Evolutionary conservation across 2,113 vertebrate genomes (phyloP).

Genomic region (Recurvirostra avosetta): DNA sequence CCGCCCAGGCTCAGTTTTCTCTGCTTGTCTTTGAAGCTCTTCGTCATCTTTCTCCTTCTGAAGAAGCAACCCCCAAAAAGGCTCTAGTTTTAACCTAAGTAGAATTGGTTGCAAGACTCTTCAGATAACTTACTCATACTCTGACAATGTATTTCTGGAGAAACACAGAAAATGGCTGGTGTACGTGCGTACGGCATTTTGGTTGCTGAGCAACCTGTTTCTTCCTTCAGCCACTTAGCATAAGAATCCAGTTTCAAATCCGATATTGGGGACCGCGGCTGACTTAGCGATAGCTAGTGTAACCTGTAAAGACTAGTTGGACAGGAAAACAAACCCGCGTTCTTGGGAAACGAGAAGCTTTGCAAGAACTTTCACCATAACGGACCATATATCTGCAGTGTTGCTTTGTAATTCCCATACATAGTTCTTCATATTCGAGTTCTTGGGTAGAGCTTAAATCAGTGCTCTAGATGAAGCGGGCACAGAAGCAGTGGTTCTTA

Average conservation of each 20-base stretch:
- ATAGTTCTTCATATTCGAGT: background rate
- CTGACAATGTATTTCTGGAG: background rate
- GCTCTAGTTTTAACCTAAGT: background rate
- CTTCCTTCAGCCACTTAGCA: background rate
- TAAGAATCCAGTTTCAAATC: background rate
- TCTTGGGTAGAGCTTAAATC: constrained; percentile 8
- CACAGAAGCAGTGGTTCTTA: constrained; percentile 30
- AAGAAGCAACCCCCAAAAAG: background rate
- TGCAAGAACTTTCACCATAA: background rate
- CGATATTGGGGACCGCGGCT: background rate
- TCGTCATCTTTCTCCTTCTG: background rate
- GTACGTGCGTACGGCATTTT: background rate
- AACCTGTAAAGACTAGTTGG: background rate
- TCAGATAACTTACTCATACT: background rate
- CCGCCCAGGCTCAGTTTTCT: background rate
- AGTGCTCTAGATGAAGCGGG: background rate
- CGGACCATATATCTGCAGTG: background rate
- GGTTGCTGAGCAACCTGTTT: constrained; percentile 47
- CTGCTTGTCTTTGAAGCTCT: background rate
- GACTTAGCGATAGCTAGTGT: background rate
- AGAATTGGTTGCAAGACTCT: background rate
- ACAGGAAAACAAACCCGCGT: background rate
- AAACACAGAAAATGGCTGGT: background rate
- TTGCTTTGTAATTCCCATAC: background rate
- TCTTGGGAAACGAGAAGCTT: background rate